Evolutionary conservation across 2,113 vertebrate genomes (phyloP).

Genomic region (Hyla sarda): DNA sequence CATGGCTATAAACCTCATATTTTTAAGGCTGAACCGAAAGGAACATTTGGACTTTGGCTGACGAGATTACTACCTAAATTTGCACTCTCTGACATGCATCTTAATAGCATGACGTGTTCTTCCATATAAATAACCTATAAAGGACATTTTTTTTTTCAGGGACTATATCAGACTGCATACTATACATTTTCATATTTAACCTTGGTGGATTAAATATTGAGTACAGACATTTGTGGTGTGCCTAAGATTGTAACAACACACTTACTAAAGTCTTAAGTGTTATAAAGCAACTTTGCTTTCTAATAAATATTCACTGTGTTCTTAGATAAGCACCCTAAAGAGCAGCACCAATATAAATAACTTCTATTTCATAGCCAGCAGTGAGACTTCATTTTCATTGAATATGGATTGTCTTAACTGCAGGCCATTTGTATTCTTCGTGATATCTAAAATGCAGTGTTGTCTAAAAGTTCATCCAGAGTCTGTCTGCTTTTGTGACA

Average conservation of each 20-base stretch:
- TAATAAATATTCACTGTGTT: neutral
- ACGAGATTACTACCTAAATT: constrained; percentile 17
- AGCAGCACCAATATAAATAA: neutral
- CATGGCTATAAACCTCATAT: neutral
- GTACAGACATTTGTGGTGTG: constrained; percentile 5
- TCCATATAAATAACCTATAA: constrained; percentile 27
- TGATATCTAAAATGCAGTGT: neutral
- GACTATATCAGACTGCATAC: neutral
- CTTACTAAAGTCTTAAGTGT: neutral
- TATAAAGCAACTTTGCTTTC: neutral
- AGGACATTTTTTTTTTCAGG: constrained; percentile 31
- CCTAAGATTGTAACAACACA: neutral
- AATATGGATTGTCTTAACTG: neutral
- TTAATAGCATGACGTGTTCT: constrained; percentile 22
- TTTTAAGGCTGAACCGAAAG: constrained; percentile 22
- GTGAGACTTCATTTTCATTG: neutral
- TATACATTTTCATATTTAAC: neutral
- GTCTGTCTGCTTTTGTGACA: neutral
- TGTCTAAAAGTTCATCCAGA: neutral
- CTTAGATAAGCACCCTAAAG: neutral
- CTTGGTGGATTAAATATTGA: constrained; percentile 13
- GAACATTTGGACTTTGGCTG: constrained; percentile 16
- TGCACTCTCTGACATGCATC: neutral
- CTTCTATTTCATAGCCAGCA: neutral
- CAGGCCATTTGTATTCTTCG: neutral